Base-by-base conservation (phyloP, 2,888 invertebrate species). In the Luffia ferchaultella region DNA sequence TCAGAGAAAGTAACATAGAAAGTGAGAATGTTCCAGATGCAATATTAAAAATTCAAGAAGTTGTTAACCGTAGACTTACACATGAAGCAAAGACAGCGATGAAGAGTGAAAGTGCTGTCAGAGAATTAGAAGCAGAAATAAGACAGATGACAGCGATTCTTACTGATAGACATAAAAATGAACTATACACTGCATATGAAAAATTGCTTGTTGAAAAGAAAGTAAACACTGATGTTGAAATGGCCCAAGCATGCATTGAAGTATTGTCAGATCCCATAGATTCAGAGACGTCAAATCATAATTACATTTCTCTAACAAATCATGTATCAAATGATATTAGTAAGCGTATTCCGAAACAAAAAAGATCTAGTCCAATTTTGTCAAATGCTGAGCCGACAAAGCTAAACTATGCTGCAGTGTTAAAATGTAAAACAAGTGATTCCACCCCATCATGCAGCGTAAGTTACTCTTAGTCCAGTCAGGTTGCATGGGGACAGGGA, bases 61-160 rank as follows among this genome's bases (percentile, higher is more conserved):
- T 79, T 50, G 80, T 83, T 16, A 69, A 80, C 59, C 57, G 66
- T 9, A 68, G 77, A 61, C 68, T 85, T 47, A 55, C 65, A 2
- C 68, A 66, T 52, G 83, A 84, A 64, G 83, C 80, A 15, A 69
- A 65, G 57, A 61, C 75, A 52, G 80, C 82, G 45, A 75, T 77
- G 1, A 73, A 70, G 58, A 76, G 76, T 62, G 84, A 85, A 56
- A 59, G 58, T 45, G 70, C 65, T 15, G 76, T 84, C 15, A 67
- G 76, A 55, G 82, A 82, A 55, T 61, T 85, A 5, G 79, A 79
- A 57, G 68, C 75, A 45, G 85, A 85, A 65, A 78, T 85, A 19
- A 78, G 73, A 48, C 76, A 79, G 59, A 83, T 85, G 73, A 73
- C 68, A 51, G 57, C 67, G 2, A 80, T 84, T 54, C 60, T 85